Percentiles rank a stretch among this genome's conserved stretches.
Conservation (phyloP, 1,140 invertebrate species). For the Schlechtendalia chinensis region DNA sequence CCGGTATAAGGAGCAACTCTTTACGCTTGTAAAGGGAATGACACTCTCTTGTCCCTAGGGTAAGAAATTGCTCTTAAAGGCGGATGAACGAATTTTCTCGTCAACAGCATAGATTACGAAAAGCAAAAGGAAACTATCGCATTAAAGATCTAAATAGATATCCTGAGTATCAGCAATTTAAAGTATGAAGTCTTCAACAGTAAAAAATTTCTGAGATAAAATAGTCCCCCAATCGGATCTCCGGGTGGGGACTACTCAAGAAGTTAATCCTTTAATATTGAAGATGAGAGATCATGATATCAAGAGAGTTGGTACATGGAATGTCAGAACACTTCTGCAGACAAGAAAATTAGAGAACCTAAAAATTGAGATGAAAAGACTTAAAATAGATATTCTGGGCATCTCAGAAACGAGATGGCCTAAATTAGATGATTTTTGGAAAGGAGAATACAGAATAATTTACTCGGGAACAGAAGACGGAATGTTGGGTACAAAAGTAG, state of each 20-base stretch:
- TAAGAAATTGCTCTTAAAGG: slow-evolving; percentile 1
- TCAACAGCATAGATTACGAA: not conserved
- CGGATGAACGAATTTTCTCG: not conserved
- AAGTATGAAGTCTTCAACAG: not conserved
- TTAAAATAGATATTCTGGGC: slow-evolving; percentile 52
- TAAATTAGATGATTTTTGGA: too few relatives aligned
- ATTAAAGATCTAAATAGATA: not conserved
- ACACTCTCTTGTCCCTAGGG: not conserved
- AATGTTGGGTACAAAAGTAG: slow-evolving; percentile 47
- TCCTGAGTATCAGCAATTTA: not conserved
- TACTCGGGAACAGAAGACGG: slow-evolving; percentile 9
- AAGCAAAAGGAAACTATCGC: not conserved
- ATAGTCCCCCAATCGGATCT: not conserved
- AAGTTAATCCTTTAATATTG: not conserved
- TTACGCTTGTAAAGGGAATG: not conserved
- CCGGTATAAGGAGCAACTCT: not conserved
- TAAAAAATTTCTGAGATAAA: not conserved
- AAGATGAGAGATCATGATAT: not conserved
- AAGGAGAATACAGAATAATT: too few relatives aligned
- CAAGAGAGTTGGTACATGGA: not conserved
- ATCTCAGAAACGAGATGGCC: slow-evolving; percentile 51
- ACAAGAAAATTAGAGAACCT: not conserved
- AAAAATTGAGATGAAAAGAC: slow-evolving; percentile 39
- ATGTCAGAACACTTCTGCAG: not conserved
- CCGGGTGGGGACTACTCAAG: not conserved